Evolutionary conservation across 2,797 vertebrate species (phyloP), one percentile per base, ranked within the genome.

Genomic region (Trachops cirrhosus): DNA sequence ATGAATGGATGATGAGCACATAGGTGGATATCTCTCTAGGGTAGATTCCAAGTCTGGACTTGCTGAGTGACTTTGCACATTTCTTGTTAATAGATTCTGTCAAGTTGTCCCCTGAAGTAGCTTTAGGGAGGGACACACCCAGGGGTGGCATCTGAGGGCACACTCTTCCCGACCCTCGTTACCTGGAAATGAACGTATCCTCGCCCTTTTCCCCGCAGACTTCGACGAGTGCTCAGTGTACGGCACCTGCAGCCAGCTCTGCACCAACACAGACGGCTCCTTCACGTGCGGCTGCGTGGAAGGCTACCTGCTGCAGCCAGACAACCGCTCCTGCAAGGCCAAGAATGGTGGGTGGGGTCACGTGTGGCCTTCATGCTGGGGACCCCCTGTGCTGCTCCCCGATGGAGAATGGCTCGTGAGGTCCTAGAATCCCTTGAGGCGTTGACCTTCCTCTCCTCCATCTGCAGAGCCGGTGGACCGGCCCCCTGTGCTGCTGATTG

Each of bases 311-410:
- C 97, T 99, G 89, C 99, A 99, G 97, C 99, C 99, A 0, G 99
- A 99, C 97, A 99, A 99, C 98, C 99, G 99, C 67, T 99, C 99
- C 92, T 99, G 99, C 98, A 99, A 99, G 98, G 99, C 99, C 95
- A 99, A 99, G 98, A 99, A 99, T 0, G 99, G 99, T 99, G 98
- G 97, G 98, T 89, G 6, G 44, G 6, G 68, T 10, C 67, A 8
- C 70, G 48, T 22, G 44, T 21, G 62, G 37, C 62, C 80, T 5
- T 16, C 2, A 1, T 9, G 68, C 41, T 9, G 2, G 84, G 18
- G 6, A 3, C 54, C 89, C 32, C 62, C 39, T 1, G 9, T 3
- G 84, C 52, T 7, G 1, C 50, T 96, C 59, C 39, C 50, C 2
- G 19, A 32, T 8, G 41, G 46, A 74, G 32, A 37, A 71, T 24